Conservation (phyloP, 2,888 invertebrate genomes). For the Corbicula japonica region DNA sequence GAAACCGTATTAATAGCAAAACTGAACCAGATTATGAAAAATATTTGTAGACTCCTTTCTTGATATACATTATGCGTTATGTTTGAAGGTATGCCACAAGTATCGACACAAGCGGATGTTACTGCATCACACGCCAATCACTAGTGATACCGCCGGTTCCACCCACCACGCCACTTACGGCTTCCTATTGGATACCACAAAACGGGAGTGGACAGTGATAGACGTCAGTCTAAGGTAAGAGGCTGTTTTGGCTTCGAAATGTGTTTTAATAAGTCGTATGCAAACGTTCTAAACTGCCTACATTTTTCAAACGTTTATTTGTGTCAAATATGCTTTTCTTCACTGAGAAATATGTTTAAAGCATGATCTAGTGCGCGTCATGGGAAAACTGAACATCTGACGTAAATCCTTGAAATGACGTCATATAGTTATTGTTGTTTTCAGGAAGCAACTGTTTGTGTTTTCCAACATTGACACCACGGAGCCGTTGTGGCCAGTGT, state of each 20-base stretch:
- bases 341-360: too few relatives aligned
- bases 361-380: too few relatives aligned
- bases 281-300: too few relatives aligned
- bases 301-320: too few relatives aligned
- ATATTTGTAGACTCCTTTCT: too few relatives aligned
- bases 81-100: slow-evolving; percentile 72
- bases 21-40: too few relatives aligned
- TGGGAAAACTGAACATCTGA: too few relatives aligned
- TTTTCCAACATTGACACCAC: slow-evolving; percentile 68
- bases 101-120: slow-evolving; percentile 69
- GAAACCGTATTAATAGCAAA: too few relatives aligned
- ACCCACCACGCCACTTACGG: slow-evolving; percentile 68
- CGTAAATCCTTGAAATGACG: too few relatives aligned
- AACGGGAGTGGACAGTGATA: slow-evolving; percentile 69
- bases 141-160: slow-evolving; percentile 68
- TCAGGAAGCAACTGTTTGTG: slow-evolving; percentile 60
- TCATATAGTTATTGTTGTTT: slow-evolving; percentile 1
- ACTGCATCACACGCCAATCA: slow-evolving; percentile 62
- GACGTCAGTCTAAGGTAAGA: slow-evolving; percentile 63
- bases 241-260: too few relatives aligned
- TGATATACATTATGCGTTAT: neutral
- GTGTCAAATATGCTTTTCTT: too few relatives aligned
- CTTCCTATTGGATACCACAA: slow-evolving; percentile 68
- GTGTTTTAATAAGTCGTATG: too few relatives aligned
- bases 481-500: slow-evolving; percentile 71